phyloP scores from a whole-genome alignment of 2,797 vertebrate genomes.

The Diceros bicornis region DNA sequence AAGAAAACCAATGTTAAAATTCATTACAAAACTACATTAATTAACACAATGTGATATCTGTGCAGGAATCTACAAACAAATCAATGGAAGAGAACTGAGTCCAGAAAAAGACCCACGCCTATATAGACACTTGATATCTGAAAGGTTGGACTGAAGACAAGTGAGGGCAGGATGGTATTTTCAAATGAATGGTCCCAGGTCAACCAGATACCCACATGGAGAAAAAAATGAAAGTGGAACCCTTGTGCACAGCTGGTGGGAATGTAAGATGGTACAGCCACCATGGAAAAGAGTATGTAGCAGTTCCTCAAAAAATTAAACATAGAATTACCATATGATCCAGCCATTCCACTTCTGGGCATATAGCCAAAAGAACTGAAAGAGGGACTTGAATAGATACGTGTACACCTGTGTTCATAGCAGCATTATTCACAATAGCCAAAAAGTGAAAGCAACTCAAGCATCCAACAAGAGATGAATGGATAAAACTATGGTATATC shows the following conservation, averaged over 20 bases:
- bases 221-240: background rate
- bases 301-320: background rate
- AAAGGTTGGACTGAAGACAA: background rate
- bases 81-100: background rate
- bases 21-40: constrained; percentile 15
- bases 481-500: background rate
- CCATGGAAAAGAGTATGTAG: background rate
- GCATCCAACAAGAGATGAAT: background rate
- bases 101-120: background rate
- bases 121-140: background rate
- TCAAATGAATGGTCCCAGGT: background rate
- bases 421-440: background rate
- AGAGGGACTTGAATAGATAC: background rate
- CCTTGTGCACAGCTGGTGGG: background rate
- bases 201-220: background rate
- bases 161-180: background rate
- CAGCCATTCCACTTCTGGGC: background rate
- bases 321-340: background rate
- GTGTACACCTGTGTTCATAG: background rate
- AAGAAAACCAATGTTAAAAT: constrained; percentile 8
- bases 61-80: background rate
- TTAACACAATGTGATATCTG: background rate
- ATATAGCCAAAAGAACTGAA: background rate
- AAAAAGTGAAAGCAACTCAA: background rate
- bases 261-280: background rate